Base-by-base conservation (phyloP, 2,888 invertebrate genomes). In the Nymphalis c-album region DNA sequence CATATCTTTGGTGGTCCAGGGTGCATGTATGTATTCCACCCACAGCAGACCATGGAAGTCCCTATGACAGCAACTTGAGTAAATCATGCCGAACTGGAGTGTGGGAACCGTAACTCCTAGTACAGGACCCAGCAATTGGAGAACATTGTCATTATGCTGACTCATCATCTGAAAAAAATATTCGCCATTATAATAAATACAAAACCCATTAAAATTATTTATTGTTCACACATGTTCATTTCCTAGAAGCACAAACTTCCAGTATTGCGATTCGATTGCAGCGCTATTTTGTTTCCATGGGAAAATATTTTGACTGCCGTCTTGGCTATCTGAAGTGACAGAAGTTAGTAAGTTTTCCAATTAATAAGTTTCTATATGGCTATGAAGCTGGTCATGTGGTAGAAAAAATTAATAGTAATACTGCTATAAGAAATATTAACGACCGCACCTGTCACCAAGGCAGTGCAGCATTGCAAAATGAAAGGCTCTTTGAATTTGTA, bases 41-140 rank as follows among this genome's bases (percentile, higher is more conserved):
- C 98, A 98, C 0, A 98, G 97, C 10, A 98, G 87, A 13, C 96
- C 95, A 77, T 98, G 98, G 0, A 97, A 98, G 87, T 98, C 98
- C 13, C 97, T 94, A 81, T 98, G 98, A 98, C 98, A 98, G 84
- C 98, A 98, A 78, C 97, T 97, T 1, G 97, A 96, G 82, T 96
- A 98, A 7, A 98, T 85, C 98, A 98, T 98, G 1, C 97, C 97
- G 0, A 98, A 95, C 82, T 98, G 97, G 0, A 99, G 90, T 0
- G 98, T 97, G 7, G 98, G 98, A 31, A 97, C 96, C 0, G 98
- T 98, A 3, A 98, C 96, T 60, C 97, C 97, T 93, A 97, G 95
- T 5, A 97, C 94, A 0, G 96, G 95, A 7, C 97, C 98, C 75
- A 98, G 93, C 20, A 96, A 96, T 61, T 96, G 93, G 20, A 98